These are phyloP conservation scores for Parauchenoglanis punctatus DNA, from an alignment of 2,797 vertebrate genomes.

Conservation along the genomic window DNA sequence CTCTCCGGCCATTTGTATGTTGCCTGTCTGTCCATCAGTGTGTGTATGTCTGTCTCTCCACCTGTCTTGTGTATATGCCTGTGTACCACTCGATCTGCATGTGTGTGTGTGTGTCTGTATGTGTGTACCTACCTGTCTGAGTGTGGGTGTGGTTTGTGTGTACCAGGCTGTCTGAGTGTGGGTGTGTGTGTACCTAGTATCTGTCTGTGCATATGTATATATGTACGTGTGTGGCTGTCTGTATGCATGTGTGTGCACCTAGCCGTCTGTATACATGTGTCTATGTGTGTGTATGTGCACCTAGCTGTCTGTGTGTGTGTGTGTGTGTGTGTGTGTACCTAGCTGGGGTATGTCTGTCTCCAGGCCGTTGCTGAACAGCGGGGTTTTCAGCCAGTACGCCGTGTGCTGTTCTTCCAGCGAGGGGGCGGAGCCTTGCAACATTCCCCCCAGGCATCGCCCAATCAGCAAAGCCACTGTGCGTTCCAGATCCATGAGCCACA, in stretches of 20 bases:
- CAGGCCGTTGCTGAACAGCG: conserved; percentile 91
- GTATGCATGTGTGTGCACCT: neutral
- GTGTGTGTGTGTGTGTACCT: conserved; percentile 69
- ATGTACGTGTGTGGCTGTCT: neutral
- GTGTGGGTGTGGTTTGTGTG: neutral
- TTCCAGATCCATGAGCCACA: conserved; percentile 97
- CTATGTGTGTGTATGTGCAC: neutral
- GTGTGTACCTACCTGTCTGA: neutral
- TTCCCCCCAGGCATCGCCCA: conserved; percentile 92
- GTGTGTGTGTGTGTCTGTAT: neutral
- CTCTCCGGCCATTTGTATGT: too few relatives aligned
- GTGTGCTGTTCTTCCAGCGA: conserved; percentile 94
- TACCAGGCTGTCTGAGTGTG: conserved; percentile 79
- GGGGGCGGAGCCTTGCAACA: conserved; percentile 90
- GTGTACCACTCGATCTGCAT: neutral
- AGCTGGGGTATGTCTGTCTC: conserved; percentile 91
- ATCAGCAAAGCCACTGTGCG: conserved; percentile 91
- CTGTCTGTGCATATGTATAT: neutral
- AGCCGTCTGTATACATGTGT: neutral
- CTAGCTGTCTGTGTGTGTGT: neutral
- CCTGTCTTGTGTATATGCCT: neutral
- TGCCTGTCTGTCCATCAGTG: neutral
- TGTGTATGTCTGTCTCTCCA: neutral
- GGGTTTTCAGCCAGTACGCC: conserved; percentile 92
- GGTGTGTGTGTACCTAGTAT: neutral